Evolutionary conservation across 1,140 invertebrate species (phyloP), one percentile per base, ranked within the genome.

Genomic region (Drosophila tani): DNA sequence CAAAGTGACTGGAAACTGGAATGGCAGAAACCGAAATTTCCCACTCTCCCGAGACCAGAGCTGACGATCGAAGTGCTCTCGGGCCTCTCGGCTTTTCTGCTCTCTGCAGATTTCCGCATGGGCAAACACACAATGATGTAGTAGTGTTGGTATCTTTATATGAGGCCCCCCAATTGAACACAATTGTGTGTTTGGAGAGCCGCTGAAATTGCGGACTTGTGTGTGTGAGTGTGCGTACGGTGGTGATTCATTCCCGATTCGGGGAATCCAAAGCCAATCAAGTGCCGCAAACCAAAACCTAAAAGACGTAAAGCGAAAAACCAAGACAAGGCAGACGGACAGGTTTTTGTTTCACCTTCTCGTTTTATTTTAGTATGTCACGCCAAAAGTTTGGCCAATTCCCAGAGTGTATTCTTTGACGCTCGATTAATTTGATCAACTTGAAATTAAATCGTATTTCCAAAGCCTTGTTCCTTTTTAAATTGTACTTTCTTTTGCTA

Each of bases 221-320:
- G 35, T 74, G 46, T 50, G 41, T 38, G 53, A 21, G 51, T 55
- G 38, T n/a, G 35, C 19, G 53, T 38, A 14, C 27, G 57, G 7
- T 24, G 65, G 71, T 88, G 84, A 88, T 69, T 88, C 84, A 88
- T 71, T 11, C 19, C 12, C 40, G 57, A 66, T 88, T 88, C 81
- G 85, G 84, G 84, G 84, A 90, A 90, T 84, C 83, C 82, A 70
- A 85, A 83, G 70, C 71, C 59, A 80, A 83, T 67, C 81, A 88
- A 87, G 67, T 88, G 83, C 81, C 60, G 56, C 53, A 55, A 79
- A 55, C 53, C 19, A 15, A 55, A 55, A 21, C 53, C 35, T 40
- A 56, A 56, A 40, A 38, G 15, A 40, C 53, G 53, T 56, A 40
- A 56, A 73, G 50, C 64, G 49, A 55, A 70, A 70, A 68, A 38